A percentile compares a stretch with the other conserved stretches of the same genome.
Conservation (phyloP, 2,888 invertebrate genomes). For the Agrotis segetum region DNA sequence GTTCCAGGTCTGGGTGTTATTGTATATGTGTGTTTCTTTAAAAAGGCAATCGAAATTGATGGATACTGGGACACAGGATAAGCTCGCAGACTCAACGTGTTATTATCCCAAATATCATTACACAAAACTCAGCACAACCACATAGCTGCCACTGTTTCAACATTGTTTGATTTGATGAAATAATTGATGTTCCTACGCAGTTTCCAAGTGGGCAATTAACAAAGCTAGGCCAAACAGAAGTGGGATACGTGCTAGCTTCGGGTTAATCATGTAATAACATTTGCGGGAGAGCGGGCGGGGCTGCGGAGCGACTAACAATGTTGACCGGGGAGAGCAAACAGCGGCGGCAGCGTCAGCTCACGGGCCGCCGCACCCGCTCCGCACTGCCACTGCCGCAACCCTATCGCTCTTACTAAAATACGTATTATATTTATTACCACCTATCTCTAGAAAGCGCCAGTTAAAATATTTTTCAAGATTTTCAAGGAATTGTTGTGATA, state of each 20-base stretch:
- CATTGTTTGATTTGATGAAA: slow-evolving; percentile 67
- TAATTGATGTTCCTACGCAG: slow-evolving; percentile 72
- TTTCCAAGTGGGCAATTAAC: slow-evolving; percentile 83
- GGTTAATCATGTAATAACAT: slow-evolving; percentile 88
- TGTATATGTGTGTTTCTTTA: no score
- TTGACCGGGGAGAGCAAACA: slow-evolving; percentile 88
- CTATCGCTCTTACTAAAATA: slow-evolving; percentile 56
- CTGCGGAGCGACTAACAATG: slow-evolving; percentile 83
- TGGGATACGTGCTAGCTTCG: slow-evolving; percentile 80
- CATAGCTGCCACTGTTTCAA: slow-evolving; percentile 28
- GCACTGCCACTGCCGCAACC: slow-evolving; percentile 71
- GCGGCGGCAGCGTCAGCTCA: slow-evolving; percentile 84
- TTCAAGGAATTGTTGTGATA: neutral
- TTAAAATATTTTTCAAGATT: neutral
- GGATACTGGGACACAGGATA: neutral
- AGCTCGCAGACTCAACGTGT: neutral
- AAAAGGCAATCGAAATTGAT: no score
- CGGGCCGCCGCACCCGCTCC: slow-evolving; percentile 77
- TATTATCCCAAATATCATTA: slow-evolving; percentile 3
- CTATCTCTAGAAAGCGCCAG: neutral
- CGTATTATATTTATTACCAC: slow-evolving; percentile 2
- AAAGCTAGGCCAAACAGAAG: slow-evolving; percentile 81
- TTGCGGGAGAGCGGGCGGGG: slow-evolving; percentile 66
- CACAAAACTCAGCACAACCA: slow-evolving; percentile 3
- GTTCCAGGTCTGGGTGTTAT: no score